A percentile compares a stretch with the other conserved stretches of the same genome.
phyloP scores from a whole-genome alignment of 2,113 vertebrate species.

The Entomyzon cyanotis region DNA sequence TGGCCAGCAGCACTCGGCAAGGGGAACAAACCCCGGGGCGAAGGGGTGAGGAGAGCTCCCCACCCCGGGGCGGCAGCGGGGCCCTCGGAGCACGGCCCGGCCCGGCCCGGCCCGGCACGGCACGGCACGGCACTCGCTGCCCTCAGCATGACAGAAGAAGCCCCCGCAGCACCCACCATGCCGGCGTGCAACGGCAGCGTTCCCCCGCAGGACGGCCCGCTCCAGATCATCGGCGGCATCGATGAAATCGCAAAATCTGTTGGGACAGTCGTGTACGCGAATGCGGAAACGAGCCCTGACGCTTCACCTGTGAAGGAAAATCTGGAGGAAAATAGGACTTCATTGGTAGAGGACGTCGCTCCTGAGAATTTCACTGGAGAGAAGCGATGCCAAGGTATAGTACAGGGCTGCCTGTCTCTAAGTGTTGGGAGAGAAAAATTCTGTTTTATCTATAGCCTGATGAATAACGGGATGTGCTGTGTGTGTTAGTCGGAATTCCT shows the following conservation, averaged over 20 bases:
- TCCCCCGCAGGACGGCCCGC: not conserved
- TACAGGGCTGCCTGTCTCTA: not conserved
- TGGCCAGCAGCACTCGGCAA: not conserved
- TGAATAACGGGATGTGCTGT: accelerated
- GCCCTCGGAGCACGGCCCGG: not conserved
- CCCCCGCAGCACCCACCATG: not conserved
- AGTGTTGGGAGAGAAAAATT: not conserved
- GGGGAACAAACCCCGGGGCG: not conserved
- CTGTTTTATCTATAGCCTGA: not conserved
- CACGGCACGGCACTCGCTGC: not conserved
- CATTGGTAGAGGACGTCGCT: not conserved
- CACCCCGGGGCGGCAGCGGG: not conserved
- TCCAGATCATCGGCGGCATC: slow-evolving; percentile 45
- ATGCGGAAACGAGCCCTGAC: not conserved
- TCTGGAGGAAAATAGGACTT: not conserved
- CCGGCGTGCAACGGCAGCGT: slow-evolving; percentile 60
- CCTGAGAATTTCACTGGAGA: not conserved
- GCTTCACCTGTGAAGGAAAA: not conserved
- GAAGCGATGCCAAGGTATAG: slow-evolving; percentile 63
- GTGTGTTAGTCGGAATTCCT: not conserved
- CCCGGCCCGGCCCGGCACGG: not conserved
- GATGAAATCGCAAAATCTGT: slow-evolving; percentile 21
- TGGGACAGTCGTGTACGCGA: not conserved
- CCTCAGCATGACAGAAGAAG: slow-evolving; percentile 72
- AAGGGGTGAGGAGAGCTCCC: not conserved